Evolutionary conservation across 2,888 invertebrate genomes (phyloP), one percentile per base, ranked within the genome.

Genomic region (Patella pellucida): DNA sequence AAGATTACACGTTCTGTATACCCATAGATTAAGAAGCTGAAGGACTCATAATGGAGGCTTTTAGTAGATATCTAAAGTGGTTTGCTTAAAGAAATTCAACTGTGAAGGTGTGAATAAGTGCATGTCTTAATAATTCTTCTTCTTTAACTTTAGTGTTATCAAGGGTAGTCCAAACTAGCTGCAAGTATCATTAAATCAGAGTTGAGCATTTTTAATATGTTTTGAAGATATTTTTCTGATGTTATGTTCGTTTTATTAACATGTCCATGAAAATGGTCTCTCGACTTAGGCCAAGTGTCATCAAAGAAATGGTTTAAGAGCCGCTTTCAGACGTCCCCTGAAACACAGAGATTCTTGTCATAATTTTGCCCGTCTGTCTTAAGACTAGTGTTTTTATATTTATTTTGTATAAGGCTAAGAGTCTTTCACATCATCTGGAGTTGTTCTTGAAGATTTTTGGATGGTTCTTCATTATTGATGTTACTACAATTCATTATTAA

Each of bases 151-250:
- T 62, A 23, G 62, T 62, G 19, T 19, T 23, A 62, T 62, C 62
- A 62, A 62, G 62, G 62, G 62, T 19, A 9, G 23, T 62, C 62
- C 19, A 62, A 23, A 62, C 62, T 23, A 19, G 23, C 23, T 19
- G 62, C 23, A 62, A 62, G 62, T 23, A 23, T 12, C 23, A 11
- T 62, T 19, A 23, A 62, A 62, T 19, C 62, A 19, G 19, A 62
- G 62, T 62, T 62, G 62, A 62, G 62, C 62, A 62, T 62, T 62
- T 62, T 62, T 62, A 62, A 62, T 62, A 62, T 19, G 62, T 62
- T 62, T 62, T 62, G 19, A 15, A 62, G 62, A 62, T 62, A 62
- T 62, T 62, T 62, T 62, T 62, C 62, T 41, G 41, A 41, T 41
- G 41, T 41, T 41, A 41, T 41, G 41, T 62, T 62, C 19, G 62